Evolutionary conservation across 2,113 vertebrate species (phyloP).

Genomic region (Saimiri boliviensis): DNA sequence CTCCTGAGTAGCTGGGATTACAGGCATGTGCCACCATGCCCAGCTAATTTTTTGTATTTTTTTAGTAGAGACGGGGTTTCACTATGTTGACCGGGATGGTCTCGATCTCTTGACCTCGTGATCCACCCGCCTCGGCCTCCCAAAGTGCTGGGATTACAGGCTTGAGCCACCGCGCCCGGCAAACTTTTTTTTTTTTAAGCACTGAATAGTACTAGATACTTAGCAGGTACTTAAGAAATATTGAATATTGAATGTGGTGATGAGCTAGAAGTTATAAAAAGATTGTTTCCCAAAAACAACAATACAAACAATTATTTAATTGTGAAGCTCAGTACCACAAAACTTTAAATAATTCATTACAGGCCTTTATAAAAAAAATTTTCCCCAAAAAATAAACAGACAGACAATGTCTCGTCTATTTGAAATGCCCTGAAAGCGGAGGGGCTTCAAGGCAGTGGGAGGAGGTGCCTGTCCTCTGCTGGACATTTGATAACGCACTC

Average conservation of each 20-base stretch:
- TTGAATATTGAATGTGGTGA: slow-evolving; percentile 22
- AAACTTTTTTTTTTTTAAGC: not conserved
- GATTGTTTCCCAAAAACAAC: slow-evolving; percentile 27
- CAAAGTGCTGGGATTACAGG: too few species aligned
- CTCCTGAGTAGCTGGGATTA: too few species aligned
- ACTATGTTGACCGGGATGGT: too few species aligned
- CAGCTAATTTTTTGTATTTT: too few species aligned
- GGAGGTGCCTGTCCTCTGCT: not conserved
- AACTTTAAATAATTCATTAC: slow-evolving; percentile 54
- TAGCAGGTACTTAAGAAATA: slow-evolving; percentile 45
- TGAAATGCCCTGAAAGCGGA: not conserved
- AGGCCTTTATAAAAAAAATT: slow-evolving; percentile 39
- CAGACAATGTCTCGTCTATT: slow-evolving; percentile 58
- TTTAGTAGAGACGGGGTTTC: too few species aligned
- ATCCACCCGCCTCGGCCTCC: too few species aligned
- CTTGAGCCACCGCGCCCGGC: too few species aligned
- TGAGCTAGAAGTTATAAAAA: slow-evolving; percentile 40
- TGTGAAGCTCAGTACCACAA: slow-evolving; percentile 37
- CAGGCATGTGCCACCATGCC: too few species aligned
- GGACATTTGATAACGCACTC: not conserved
- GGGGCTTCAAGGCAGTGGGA: not conserved
- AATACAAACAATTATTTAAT: slow-evolving; percentile 64
- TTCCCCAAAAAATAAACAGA: slow-evolving; percentile 52
- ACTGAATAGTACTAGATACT: not conserved
- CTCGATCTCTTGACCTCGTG: too few species aligned